These are phyloP conservation scores for Brachionus asplanchnoidis DNA, from an alignment of 1,140 invertebrate species.

Conservation along the genomic window DNA sequence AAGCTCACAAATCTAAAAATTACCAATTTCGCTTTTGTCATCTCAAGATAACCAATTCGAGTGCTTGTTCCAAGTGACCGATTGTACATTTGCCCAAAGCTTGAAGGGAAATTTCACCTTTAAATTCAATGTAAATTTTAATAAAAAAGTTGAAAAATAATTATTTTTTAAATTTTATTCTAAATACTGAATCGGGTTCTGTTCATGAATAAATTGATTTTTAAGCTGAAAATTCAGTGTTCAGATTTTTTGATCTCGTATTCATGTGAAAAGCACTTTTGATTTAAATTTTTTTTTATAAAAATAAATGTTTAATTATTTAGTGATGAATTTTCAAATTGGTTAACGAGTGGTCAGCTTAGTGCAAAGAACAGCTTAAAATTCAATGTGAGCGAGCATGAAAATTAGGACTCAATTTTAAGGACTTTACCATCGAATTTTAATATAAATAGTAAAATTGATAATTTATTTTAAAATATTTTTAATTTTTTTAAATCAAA, in stretches of 20 bases:
- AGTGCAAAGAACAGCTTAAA: neutral
- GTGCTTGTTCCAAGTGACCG: neutral
- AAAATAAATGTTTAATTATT: neutral
- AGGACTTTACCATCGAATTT: neutral
- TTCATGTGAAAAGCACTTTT: neutral
- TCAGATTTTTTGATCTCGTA: neutral
- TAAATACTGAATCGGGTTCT: constrained; percentile 1
- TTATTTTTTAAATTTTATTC: neutral
- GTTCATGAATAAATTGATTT: constrained; percentile 37
- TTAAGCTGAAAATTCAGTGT: constrained; percentile 20
- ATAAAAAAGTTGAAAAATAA: neutral
- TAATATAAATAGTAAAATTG: neutral
- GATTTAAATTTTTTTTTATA: neutral
- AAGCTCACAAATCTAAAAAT: neutral
- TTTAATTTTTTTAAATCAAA: neutral
- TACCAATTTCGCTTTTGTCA: neutral
- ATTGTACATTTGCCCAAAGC: neutral
- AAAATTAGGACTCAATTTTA: neutral
- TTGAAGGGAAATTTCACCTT: constrained; percentile 24
- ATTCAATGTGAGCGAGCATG: neutral
- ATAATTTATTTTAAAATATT: neutral
- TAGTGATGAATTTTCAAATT: constrained; percentile 31
- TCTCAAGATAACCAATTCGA: neutral
- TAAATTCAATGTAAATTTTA: neutral
- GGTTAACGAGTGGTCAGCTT: neutral